Evolutionary conservation across 2,888 invertebrate genomes (phyloP), one percentile per base, ranked within the genome.

Genomic region (Lordiphosa fenestrarum): DNA sequence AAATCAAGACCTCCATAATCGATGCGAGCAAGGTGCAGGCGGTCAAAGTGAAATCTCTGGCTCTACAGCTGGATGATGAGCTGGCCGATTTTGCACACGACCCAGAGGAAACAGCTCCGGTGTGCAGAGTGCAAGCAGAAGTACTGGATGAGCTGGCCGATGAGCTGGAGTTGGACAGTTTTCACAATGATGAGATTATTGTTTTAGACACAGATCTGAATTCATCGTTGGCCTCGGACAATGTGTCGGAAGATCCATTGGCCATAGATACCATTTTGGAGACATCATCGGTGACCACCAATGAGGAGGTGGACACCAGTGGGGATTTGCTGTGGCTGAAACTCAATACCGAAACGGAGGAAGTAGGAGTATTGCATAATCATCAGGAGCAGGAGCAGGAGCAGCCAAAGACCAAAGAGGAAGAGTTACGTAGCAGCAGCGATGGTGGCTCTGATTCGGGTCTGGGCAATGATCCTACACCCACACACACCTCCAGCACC

Each of bases 401-500:
- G 23, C 41, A 19, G 3, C 21, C 9, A 0, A 66, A 65, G 54
- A 68, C 56, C 59, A 76, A 61, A 50, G 70, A 66, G 39, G 85
- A 84, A 35, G 86, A 87, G 49, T 55, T 87, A 33, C 93, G 93
- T 82, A 91, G 94, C 53, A 44, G 94, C 53, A 44, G 95, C 6
- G 63, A 95, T 39, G 95, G 95, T 85, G 95, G 95, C 6, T 95
- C 95, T 51, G 96, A 96, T 89, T 96, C 95, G 0, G 96, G 96
- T 0, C 88, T 96, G 30, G 95, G 95, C 4, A 93, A 94, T 35
- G 96, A 96, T 89, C 91, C 69, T 1, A 39, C 54, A 15, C 30
- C 37, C 19, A 23, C 41, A n/a, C 19, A 6, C 41, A 42, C 12
- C 25, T 40, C 35, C 19, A 19, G 39, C 25, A 33, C 13, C 25